A percentile compares a stretch with the other conserved stretches of the same genome.
phyloP scores from a whole-genome alignment of 2,113 vertebrate genomes.

The Centropus unirufus region DNA sequence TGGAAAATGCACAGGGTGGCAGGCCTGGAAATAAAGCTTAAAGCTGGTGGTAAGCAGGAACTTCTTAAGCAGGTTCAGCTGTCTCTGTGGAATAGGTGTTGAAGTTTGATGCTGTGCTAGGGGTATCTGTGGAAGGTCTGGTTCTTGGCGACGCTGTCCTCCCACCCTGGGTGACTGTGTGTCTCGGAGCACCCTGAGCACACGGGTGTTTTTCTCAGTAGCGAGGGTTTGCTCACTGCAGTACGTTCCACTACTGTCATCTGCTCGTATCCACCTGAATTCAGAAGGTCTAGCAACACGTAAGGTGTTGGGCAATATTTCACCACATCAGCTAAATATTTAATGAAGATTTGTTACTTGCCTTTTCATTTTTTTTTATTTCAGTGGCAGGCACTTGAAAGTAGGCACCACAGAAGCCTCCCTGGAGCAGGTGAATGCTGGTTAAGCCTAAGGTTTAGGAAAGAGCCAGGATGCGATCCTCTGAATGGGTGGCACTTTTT shows the following conservation, averaged over 20 bases:
- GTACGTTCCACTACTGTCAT: not conserved
- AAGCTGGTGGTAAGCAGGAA: not conserved
- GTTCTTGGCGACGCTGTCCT: not conserved
- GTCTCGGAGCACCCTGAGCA: not conserved
- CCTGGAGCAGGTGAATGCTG: not conserved
- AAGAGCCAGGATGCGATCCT: not conserved
- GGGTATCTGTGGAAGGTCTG: constrained; percentile 18
- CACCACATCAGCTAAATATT: not conserved
- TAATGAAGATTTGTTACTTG: not conserved
- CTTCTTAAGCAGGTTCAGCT: not conserved
- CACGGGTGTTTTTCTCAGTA: not conserved
- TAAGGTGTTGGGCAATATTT: not conserved
- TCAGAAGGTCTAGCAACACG: not conserved
- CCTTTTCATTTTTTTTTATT: not conserved
- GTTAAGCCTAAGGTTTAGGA: not conserved
- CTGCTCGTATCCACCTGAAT: not conserved
- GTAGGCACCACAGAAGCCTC: not conserved
- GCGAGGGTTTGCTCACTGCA: not conserved
- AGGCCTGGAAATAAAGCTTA: not conserved
- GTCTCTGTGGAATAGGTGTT: not conserved
- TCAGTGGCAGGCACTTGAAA: not conserved
- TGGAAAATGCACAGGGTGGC: not conserved
- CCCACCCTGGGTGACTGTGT: not conserved
- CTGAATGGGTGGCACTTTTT: not conserved
- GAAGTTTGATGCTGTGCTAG: not conserved